Base-by-base conservation (phyloP, 2,113 vertebrate species). In the Petaurus breviceps region DNA sequence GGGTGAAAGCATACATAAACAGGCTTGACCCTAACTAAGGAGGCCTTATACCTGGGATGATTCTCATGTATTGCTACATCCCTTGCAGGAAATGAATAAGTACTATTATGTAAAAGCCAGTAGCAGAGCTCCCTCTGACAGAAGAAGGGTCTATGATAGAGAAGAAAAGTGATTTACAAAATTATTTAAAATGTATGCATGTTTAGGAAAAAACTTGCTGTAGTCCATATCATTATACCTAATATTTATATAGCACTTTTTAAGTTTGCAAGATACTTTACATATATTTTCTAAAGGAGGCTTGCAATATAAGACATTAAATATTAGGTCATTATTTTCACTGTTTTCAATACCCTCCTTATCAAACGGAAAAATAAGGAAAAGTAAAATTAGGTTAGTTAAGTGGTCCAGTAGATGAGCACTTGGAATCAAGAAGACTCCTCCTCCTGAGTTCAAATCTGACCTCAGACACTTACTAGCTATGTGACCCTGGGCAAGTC, bases 291-390 rank as follows among this genome's bases (percentile, higher is more conserved):
- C n/a, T 26, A 49, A 49, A 90, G 25, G 89, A 26, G 22, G 25
- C 26, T 47, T 90, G 28, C 90, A 51, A 90, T 47, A 46, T 2
- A 53, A 0, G 8, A 31, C 14, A 93, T 46, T 93, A 46, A 93
- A 50, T 51, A 10, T 90, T 50, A 55, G 23, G 31, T 89, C 37
- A 50, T 0, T 92, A n/a, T 4, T 77, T 97, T 94, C 46, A 94
- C 8, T 92, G 9, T 31, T 95, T 96, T 95, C 92, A 61, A 61
- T 0, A 43, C 22, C 26, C 91, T 28, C 9, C n/a, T 51, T 50
- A 94, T 94, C 2, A 84, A 93, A 89, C 54, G 47, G 43, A 94
- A 97, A 96, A n/a, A 55, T 51, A 43, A 52, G 23, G 51, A 53
- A 96, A 90, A 8, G 28, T 91, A 94, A 97, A 96, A 95, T 92